Evolutionary conservation across 2,797 vertebrate genomes (phyloP).

Genomic region (Notamacropus eugenii): DNA sequence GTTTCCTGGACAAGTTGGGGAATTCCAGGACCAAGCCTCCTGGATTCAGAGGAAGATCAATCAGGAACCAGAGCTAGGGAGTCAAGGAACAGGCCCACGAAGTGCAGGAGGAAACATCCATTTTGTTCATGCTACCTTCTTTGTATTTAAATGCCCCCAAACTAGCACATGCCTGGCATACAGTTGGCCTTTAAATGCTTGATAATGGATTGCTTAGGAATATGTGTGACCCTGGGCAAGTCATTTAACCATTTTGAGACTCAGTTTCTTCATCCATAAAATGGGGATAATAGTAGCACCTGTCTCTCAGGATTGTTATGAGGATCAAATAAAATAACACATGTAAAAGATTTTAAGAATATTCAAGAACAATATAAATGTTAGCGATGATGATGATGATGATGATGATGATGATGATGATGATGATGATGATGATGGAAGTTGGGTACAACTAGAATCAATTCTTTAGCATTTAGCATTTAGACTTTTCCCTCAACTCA

Average conservation of each 20-base stretch:
- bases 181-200: neutral
- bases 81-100: neutral
- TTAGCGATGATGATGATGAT: neutral
- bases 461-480: neutral
- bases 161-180: neutral
- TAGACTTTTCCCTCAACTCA: neutral
- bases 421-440: neutral
- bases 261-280: neutral
- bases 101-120: neutral
- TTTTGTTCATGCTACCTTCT: neutral
- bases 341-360: neutral
- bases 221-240: neutral
- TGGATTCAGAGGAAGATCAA: neutral
- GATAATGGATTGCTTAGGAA: neutral
- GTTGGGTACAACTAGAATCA: neutral
- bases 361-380: neutral
- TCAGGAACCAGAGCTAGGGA: neutral
- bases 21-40: neutral
- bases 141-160: neutral
- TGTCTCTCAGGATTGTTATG: neutral
- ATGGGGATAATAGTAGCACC: neutral
- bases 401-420: neutral
- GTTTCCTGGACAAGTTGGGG: neutral
- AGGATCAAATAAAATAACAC: neutral
- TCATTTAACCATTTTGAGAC: neutral